Percentiles rank a stretch among this genome's conserved stretches.
phyloP scores from a whole-genome alignment of 2,113 vertebrate species.

The Rhabdornis inornatus region DNA sequence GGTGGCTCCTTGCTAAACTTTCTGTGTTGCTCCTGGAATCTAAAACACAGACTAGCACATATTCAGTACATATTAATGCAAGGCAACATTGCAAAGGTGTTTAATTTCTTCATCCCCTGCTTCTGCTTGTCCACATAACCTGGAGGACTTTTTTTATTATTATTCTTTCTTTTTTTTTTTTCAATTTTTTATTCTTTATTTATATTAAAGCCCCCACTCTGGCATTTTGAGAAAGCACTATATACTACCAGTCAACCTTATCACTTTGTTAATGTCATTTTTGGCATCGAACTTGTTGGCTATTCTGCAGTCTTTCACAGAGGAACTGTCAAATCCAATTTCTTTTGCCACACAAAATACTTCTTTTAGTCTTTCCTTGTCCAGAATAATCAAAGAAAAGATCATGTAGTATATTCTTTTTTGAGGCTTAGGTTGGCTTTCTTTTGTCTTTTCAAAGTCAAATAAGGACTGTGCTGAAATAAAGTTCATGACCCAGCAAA shows the following conservation, averaged over 20 bases:
- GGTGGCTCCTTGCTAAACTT: neutral
- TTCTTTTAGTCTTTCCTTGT: neutral
- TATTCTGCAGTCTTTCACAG: neutral
- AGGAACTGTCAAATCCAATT: neutral
- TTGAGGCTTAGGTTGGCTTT: neutral
- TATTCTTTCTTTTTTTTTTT: no score
- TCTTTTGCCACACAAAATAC: neutral
- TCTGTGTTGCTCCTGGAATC: neutral
- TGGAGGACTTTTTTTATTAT: rapidly evolving
- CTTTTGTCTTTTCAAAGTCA: neutral
- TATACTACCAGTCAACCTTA: neutral
- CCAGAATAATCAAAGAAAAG: neutral
- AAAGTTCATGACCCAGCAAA: neutral
- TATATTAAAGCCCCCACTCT: neutral
- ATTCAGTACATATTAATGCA: neutral
- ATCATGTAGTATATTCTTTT: neutral
- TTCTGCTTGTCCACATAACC: neutral
- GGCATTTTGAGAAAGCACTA: neutral
- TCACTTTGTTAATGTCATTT: neutral
- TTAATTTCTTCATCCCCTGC: neutral
- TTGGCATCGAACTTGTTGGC: neutral
- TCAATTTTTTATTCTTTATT: neutral
- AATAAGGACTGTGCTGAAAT: neutral
- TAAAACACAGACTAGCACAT: neutral
- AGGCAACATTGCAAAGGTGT: neutral